Evolutionary conservation across 2,113 vertebrate species (phyloP).

Genomic region (Misgurnus anguillicaudatus): DNA sequence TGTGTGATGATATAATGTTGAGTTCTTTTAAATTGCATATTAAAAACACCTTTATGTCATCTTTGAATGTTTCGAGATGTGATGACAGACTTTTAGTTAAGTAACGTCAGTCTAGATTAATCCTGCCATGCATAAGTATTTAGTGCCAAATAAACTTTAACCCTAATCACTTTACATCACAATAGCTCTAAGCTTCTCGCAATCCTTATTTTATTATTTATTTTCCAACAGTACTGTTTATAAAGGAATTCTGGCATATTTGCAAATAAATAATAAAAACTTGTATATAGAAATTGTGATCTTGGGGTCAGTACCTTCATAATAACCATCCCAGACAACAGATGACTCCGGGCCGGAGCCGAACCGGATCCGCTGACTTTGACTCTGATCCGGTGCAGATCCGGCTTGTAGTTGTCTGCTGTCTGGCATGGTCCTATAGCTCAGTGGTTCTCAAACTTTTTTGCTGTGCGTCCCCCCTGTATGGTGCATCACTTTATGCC

Average conservation of each 20-base stretch:
- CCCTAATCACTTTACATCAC: background rate
- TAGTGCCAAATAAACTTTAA: background rate
- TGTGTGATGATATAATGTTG: background rate
- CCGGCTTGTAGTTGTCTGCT: too few species aligned
- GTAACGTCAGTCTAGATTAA: background rate
- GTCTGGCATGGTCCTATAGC: too few species aligned
- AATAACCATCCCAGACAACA: too few species aligned
- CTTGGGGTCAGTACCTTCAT: too few species aligned
- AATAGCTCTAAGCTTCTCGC: background rate
- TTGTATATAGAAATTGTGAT: too few species aligned
- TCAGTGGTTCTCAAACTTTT: too few species aligned
- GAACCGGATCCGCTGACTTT: too few species aligned
- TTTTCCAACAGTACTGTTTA: background rate
- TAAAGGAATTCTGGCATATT: background rate
- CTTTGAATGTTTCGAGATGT: conserved; percentile 8
- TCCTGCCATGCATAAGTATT: background rate
- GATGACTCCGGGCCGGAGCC: too few species aligned
- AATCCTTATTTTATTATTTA: background rate
- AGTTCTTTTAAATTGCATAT: background rate
- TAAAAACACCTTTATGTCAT: conserved; percentile 7
- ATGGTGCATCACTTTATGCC: too few species aligned
- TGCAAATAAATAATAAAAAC: background rate
- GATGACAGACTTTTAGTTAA: background rate
- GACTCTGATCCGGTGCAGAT: too few species aligned
- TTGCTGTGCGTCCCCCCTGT: too few species aligned